These are phyloP conservation scores for Plebejus anna DNA, from an alignment of 2,888 invertebrate species.

Conservation along the genomic window DNA sequence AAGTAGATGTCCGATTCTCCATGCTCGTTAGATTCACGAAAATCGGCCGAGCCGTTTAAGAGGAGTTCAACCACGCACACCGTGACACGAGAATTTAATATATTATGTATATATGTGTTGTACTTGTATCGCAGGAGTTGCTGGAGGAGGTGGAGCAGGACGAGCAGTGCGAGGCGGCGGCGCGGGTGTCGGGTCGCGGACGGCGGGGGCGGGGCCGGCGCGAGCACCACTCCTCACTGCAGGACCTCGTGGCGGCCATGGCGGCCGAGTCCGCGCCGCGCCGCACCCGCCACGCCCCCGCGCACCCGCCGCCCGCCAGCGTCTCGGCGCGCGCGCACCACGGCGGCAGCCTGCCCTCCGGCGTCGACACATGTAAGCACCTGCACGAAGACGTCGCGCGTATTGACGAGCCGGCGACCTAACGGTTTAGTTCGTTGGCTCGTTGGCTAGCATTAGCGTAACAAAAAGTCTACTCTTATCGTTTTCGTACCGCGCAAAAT, in stretches of 20 bases:
- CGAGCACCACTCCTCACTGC: slow-evolving; percentile 73
- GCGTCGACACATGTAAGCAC: slow-evolving; percentile 65
- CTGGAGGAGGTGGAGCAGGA: slow-evolving; percentile 88
- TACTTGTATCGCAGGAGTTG: slow-evolving; percentile 79
- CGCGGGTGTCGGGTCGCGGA: slow-evolving; percentile 60
- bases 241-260: slow-evolving; percentile 80
- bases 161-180: slow-evolving; percentile 81
- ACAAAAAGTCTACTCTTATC: too few relatives aligned
- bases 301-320: slow-evolving; percentile 49
- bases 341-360: slow-evolving; percentile 73
- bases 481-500: too few relatives aligned
- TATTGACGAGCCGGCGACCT: too few relatives aligned
- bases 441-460: too few relatives aligned
- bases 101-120: background rate
- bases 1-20: too few relatives aligned
- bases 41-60: too few relatives aligned
- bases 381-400: background rate
- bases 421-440: too few relatives aligned
- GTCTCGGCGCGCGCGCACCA: slow-evolving; percentile 68
- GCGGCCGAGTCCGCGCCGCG: slow-evolving; percentile 63
- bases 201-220: slow-evolving; percentile 59
- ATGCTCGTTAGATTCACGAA: too few relatives aligned
- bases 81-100: too few relatives aligned
- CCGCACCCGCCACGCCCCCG: slow-evolving; percentile 49
- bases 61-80: too few relatives aligned